A percentile compares a stretch with the other conserved stretches of the same genome.
Conservation (phyloP, 2,113 vertebrate species). For the Paratilapia polleni region DNA sequence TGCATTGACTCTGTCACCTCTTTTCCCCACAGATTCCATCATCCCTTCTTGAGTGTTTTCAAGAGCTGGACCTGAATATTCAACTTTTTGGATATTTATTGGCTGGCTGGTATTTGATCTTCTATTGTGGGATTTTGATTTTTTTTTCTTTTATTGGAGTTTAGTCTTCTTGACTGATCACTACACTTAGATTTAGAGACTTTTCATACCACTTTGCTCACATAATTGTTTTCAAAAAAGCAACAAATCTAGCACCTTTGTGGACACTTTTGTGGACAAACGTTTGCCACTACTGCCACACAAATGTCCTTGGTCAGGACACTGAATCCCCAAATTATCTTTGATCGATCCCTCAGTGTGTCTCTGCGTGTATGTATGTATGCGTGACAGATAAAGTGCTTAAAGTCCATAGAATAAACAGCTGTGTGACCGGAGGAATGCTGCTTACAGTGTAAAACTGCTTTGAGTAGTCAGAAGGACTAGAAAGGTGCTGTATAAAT, state of each 20-base stretch:
- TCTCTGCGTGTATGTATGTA: not conserved
- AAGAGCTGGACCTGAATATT: not conserved
- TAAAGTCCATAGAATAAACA: not conserved
- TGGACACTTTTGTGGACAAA: constrained; percentile 1
- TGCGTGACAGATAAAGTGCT: not conserved
- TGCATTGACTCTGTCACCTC: constrained; percentile 38
- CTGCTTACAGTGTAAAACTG: not conserved
- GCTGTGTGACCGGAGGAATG: not conserved
- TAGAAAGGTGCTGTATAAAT: not conserved
- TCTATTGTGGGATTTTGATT: not conserved
- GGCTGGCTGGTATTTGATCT: not conserved
- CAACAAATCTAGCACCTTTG: not conserved
- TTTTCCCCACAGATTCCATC: constrained; percentile 10
- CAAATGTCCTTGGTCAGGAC: not conserved
- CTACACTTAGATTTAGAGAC: too few relatives aligned
- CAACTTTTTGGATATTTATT: not conserved
- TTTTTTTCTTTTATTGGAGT: not conserved
- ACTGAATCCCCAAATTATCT: not conserved
- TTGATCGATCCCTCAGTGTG: not conserved
- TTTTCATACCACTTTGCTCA: too few relatives aligned
- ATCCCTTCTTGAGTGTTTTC: not conserved
- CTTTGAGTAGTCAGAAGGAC: not conserved
- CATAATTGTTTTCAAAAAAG: too few relatives aligned
- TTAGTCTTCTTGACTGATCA: too few relatives aligned
- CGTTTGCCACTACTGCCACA: not conserved